Base-by-base conservation (phyloP, 2,113 vertebrate species). In the Myodes glareolus region DNA sequence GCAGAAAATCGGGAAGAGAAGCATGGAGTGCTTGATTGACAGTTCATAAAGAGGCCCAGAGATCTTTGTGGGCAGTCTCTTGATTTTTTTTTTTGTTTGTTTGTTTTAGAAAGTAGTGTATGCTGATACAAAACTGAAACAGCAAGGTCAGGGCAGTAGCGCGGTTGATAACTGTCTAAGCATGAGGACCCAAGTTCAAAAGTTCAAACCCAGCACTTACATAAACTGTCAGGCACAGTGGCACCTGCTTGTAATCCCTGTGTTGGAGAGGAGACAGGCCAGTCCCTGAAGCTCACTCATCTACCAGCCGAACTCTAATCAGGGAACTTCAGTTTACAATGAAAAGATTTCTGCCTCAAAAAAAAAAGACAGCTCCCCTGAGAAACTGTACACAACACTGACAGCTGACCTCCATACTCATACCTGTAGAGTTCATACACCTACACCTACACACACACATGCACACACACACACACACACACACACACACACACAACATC, bases 21-120 rank as follows among this genome's bases (percentile, higher is more conserved):
- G 63, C 58, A 33, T 52, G 31, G 36, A 29, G 0, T 84, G 4
- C n/a, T 90, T 50, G 55, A 27, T 87, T 96, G 50, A 95, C 94
- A 94, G 36, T 25, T 47, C 61, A 4, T 31, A 0, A 86, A 77
- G 65, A 93, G n/a, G 12, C 78, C 75, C 78, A 31, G 50, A 76
- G 65, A 31, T 92, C 33, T 88, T 75, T 90, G 47, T 17, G 76
- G 19, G 17, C 12, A 25, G 55, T 67, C 68, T 95, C 67, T 95
- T 96, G 39, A 47, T 86, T 87, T 92, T 81, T 17, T 55, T 55
- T 55, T 55, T 55, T 55, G 45, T 47, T 47, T 86, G 82, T 94
- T 80, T 86, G 82, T 94, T 81, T 42, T 76, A 0, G 0, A 87
- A 70, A 85, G 25, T 7, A n/a, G 39, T 81, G 8, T 65, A 50